Conservation (phyloP, 2,888 invertebrate species). For the Dilophus febrilis region DNA sequence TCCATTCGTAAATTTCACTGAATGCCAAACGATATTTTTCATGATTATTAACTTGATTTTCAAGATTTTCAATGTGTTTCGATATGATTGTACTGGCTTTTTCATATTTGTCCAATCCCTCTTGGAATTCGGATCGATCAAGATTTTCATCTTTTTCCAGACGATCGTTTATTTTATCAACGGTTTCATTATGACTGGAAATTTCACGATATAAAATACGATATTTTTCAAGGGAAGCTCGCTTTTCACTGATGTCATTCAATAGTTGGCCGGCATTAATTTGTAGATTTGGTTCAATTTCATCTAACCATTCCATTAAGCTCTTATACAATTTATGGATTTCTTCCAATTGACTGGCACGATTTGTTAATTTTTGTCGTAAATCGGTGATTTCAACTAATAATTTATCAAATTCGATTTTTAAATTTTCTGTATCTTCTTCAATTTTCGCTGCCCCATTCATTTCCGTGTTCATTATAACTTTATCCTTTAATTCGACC, state of each 20-base stretch:
- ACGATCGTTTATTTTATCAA: conserved; percentile 58
- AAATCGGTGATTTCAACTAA: conserved; percentile 65
- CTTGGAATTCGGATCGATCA: conserved; percentile 48
- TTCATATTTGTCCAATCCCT: conserved; percentile 53
- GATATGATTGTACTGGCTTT: conserved; percentile 46
- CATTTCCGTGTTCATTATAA: conserved; percentile 82
- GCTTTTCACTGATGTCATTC: conserved; percentile 81
- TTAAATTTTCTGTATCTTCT: conserved; percentile 77
- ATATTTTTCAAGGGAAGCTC: conserved; percentile 74
- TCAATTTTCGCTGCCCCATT: conserved; percentile 76
- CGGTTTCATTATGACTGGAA: conserved; percentile 56
- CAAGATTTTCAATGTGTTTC: conserved; percentile 53
- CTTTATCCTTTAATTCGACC: conserved; percentile 79
- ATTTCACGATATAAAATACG: conserved; percentile 69
- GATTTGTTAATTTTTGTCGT: conserved; percentile 52
- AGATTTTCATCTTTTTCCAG: conserved; percentile 51
- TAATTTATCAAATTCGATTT: conserved; percentile 78
- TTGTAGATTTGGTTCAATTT: conserved; percentile 68
- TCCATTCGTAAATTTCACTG: conserved; percentile 71
- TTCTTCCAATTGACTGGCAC: conserved; percentile 69
- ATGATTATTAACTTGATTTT: conserved; percentile 71
- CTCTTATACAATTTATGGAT: conserved; percentile 69
- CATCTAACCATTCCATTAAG: conserved; percentile 73
- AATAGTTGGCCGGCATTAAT: conserved; percentile 49
- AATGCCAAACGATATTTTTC: conserved; percentile 72